phyloP scores from a whole-genome alignment of 2,797 vertebrate genomes.

The Enteromius anoplus region DNA sequence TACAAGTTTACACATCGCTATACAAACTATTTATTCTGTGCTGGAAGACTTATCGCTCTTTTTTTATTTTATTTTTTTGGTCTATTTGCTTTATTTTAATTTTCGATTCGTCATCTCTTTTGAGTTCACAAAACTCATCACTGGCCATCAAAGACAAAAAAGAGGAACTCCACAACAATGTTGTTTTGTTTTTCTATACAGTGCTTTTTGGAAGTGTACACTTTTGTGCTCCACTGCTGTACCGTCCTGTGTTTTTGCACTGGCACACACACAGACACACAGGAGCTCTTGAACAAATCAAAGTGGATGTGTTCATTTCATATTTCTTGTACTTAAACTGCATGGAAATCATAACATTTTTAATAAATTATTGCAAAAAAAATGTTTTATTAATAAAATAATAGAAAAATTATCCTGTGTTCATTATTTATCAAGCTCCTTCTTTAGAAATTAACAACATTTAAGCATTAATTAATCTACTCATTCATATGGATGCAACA shows the following conservation, averaged over 20 bases:
- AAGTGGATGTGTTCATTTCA: constrained; percentile 79
- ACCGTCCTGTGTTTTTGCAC: constrained; percentile 81
- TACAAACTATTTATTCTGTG: constrained; percentile 77
- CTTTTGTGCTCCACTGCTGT: constrained; percentile 82
- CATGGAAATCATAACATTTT: constrained; percentile 86
- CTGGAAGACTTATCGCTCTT: constrained; percentile 57
- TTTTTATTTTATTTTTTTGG: constrained; percentile 69
- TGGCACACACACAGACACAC: constrained; percentile 71
- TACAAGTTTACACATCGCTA: constrained; percentile 82
- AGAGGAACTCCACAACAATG: constrained; percentile 32
- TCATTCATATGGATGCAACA: neutral
- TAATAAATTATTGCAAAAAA: constrained; percentile 87
- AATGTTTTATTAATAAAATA: constrained; percentile 90
- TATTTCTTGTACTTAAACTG: constrained; percentile 87
- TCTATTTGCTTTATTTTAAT: constrained; percentile 75
- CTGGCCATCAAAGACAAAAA: constrained; percentile 44
- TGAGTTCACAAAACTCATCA: constrained; percentile 32
- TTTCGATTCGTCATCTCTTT: constrained; percentile 38
- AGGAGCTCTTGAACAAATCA: constrained; percentile 60
- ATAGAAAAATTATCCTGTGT: constrained; percentile 61
- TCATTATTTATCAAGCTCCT: constrained; percentile 29
- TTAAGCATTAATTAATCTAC: neutral
- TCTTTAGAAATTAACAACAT: neutral
- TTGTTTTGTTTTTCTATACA: constrained; percentile 82
- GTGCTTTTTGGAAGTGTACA: constrained; percentile 79